A percentile compares a stretch with the other conserved stretches of the same genome.
phyloP scores from a whole-genome alignment of 2,888 invertebrate species.

The Andricus curvator region DNA sequence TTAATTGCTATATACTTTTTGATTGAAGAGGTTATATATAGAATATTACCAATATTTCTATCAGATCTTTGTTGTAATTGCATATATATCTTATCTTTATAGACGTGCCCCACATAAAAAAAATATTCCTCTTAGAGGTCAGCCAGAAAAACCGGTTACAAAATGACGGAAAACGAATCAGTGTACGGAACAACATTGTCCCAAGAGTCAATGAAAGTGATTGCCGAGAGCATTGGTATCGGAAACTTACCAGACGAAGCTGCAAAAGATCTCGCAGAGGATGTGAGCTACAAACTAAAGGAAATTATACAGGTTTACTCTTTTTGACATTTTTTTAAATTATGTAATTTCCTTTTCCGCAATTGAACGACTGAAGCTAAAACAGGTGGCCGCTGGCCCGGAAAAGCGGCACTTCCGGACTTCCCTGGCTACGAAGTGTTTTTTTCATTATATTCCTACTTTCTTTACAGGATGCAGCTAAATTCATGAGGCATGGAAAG shows the following conservation, averaged over 20 bases:
- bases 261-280: conserved; percentile 94
- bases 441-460: too few species aligned
- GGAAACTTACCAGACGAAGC: conserved; percentile 94
- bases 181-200: conserved; percentile 88
- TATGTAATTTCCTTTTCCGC: too few species aligned
- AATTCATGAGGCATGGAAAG: conserved; percentile 96
- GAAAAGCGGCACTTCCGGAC: too few species aligned
- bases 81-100: background rate
- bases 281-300: conserved; percentile 92
- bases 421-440: too few species aligned
- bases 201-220: conserved; percentile 94
- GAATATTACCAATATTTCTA: background rate
- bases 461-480: conserved; percentile 88
- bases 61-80: background rate
- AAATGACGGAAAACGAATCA: conserved; percentile 78
- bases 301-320: conserved; percentile 82
- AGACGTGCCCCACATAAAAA: background rate
- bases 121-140: background rate
- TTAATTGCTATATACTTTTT: background rate
- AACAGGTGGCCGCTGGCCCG: too few species aligned
- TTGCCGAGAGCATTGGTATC: conserved; percentile 96
- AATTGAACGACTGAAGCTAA: too few species aligned
- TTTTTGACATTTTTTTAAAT: too few species aligned
- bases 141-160: too few species aligned
- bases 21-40: background rate